Percentiles rank a stretch among this genome's conserved stretches.
Evolutionary conservation across 2,113 vertebrate species (phyloP).

Genomic region (Cyanoramphus novaezelandiae): DNA sequence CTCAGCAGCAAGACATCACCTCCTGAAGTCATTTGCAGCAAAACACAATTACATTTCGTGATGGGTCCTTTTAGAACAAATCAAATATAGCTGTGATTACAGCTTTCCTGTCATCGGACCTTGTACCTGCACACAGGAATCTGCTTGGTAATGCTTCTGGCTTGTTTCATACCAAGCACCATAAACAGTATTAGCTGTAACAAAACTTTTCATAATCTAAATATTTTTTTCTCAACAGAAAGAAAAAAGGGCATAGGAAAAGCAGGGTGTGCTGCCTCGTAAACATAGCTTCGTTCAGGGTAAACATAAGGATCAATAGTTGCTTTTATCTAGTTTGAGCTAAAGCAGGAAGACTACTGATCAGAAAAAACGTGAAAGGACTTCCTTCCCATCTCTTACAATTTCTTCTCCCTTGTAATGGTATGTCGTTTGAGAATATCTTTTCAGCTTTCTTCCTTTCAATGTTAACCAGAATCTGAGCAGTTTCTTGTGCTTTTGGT

Average conservation of each 20-base stretch:
- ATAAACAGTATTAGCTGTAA: neutral
- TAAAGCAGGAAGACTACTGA: neutral
- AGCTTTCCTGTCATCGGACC: neutral
- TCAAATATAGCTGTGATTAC: neutral
- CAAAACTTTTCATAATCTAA: neutral
- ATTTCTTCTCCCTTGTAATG: neutral
- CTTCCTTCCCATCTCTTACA: neutral
- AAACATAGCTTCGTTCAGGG: neutral
- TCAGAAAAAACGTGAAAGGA: neutral
- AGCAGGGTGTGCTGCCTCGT: neutral
- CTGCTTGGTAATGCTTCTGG: neutral
- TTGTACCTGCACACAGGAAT: neutral
- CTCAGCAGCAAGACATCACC: neutral
- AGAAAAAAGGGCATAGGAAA: neutral
- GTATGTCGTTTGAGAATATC: neutral
- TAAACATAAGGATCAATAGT: neutral
- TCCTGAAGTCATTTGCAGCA: neutral
- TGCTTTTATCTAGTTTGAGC: neutral
- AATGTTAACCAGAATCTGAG: neutral
- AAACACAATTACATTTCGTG: neutral
- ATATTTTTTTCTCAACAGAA: neutral
- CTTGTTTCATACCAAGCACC: neutral
- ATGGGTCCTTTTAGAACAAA: neutral
- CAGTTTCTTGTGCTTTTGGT: neutral
- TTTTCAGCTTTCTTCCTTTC: neutral